Base-by-base conservation (phyloP, 2,113 vertebrate genomes). In the Nothobranchius furzeri region DNA sequence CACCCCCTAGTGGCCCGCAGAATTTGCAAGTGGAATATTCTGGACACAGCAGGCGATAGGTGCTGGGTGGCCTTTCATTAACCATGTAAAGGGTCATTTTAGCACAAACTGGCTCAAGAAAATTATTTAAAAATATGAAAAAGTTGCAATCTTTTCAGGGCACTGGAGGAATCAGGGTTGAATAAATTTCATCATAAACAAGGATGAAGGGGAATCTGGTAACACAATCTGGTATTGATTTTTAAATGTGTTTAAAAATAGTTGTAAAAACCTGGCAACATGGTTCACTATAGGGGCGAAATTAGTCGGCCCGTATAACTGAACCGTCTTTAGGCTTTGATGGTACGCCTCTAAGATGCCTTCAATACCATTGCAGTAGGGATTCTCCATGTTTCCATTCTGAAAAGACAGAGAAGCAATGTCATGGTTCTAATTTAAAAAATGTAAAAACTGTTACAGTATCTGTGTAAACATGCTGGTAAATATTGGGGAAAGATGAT, bases 291-390 rank as follows among this genome's bases (percentile, higher is more conserved):
- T 94, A 0, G 96, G 96, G 9, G 96, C 96, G 0, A 98, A 98
- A 88, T 98, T 98, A 45, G 96, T 98, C 15, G 96, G 96, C 0
- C 96, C 96, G 0, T 98, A 98, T 53, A 98, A 94, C 90, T 98
- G 96, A 36, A 98, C 96, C 0, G 94, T 95, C 90, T 95, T 96
- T 85, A 98, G 92, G 84, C 96, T 98, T 90, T 92, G 92, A 87
- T 98, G 96, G 55, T 98, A 98, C 0, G 96, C 96, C 69, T 97
- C 96, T 60, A 98, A 86, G 70, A 98, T 96, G 1, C 96, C 96
- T 25, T 98, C 95, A 2, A 98, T 98, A 8, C 97, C 97, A 0
- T 92, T 91, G 79, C 96, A 98, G 0, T 95, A 96, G 0, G 96
- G 96, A 88, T 98, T 97, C 78, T 97, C 94, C 9, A 93, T 91